These are phyloP conservation scores for Meandrusa payeni DNA, from an alignment of 2,888 invertebrate genomes.

Conservation along the genomic window DNA sequence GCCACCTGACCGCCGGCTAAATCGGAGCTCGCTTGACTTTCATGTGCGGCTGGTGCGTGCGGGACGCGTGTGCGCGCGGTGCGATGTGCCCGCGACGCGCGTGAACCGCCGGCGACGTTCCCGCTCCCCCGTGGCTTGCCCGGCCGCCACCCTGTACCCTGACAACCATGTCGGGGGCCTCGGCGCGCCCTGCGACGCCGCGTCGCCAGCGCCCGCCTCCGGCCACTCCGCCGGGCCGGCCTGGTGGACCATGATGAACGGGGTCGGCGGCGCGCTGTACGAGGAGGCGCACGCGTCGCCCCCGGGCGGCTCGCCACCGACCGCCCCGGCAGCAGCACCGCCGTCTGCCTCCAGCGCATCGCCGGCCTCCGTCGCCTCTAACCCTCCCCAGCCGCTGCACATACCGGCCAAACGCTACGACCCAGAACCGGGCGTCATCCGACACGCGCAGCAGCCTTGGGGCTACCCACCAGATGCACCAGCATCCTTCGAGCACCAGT, in stretches of 20 bases:
- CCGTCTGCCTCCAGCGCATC: slow-evolving; percentile 78
- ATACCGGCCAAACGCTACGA: slow-evolving; percentile 92
- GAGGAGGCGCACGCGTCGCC: slow-evolving; percentile 85
- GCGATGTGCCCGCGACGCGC: slow-evolving; percentile 78
- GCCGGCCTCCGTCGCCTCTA: slow-evolving; percentile 83
- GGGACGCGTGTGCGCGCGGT: slow-evolving; percentile 74
- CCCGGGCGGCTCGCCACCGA: slow-evolving; percentile 82
- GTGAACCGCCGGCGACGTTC: slow-evolving; percentile 70
- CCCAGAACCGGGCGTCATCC: slow-evolving; percentile 86
- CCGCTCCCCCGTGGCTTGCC: slow-evolving; percentile 88
- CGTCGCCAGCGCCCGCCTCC: slow-evolving; percentile 90
- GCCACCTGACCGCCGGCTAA: slow-evolving; percentile 66
- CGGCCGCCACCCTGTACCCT: slow-evolving; percentile 90
- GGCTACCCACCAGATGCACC: slow-evolving; percentile 86
- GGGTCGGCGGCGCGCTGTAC: slow-evolving; percentile 88
- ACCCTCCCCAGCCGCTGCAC: slow-evolving; percentile 89
- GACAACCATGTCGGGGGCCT: slow-evolving; percentile 86
- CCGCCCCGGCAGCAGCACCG: slow-evolving; percentile 85
- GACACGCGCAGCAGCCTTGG: slow-evolving; percentile 88
- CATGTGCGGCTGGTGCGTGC: slow-evolving; percentile 74
- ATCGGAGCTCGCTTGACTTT: slow-evolving; percentile 77
- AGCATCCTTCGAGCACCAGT: slow-evolving; percentile 84
- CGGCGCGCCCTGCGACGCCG: slow-evolving; percentile 86
- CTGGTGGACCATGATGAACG: slow-evolving; percentile 93
- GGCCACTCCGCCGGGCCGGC: slow-evolving; percentile 91